Base-by-base conservation (phyloP, 2,113 vertebrate species). In the Taxidea taxus region DNA sequence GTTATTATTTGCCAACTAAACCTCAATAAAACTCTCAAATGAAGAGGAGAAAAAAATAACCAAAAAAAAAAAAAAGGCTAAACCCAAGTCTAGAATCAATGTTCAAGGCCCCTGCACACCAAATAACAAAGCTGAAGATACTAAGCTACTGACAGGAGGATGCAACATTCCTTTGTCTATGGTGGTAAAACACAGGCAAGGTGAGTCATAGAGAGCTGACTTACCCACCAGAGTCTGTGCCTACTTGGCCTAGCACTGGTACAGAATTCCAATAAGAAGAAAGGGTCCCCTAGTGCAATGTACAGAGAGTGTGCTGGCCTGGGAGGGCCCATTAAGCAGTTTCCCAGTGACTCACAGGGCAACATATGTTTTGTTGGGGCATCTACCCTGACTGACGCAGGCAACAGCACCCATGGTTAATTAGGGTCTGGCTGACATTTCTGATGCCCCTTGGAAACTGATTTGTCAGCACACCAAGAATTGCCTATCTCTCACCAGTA, bases 181-280 rank as follows among this genome's bases (percentile, higher is more conserved):
- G 60, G 20, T 66, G 42, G 51, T 11, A 3, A 51, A 82, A 37
- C 4, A 7, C 23, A 88, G 29, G 27, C 27, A 64, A 72, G 6
- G 4, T 54, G 39, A 51, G 25, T 18, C 60, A 37, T 8, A 44
- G n/a, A 64, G 12, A 42, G 44, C 21, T 18, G 42, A 44, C 39
- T 42, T 44, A 18, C 13, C 21, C 60, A 14, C 7, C 20, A 4
- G 14, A 2, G 9, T 23, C 1, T 34, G 8, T 4, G 23, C n/a
- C 34, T 31, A 27, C 44, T 54, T 78, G 56, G 14, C 72, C 51
- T 74, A 4, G 31, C 20, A 78, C 12, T 72, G 6, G 4, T 47
- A 25, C n/a, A 83, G 6, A 83, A 47, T 78, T 85, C 27, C 15
- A 1, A 39, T 12, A 31, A 58, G 16, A 64, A 42, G 20, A 84